Conservation (phyloP, 2,113 vertebrate genomes). For the Myotis lucifugus region DNA sequence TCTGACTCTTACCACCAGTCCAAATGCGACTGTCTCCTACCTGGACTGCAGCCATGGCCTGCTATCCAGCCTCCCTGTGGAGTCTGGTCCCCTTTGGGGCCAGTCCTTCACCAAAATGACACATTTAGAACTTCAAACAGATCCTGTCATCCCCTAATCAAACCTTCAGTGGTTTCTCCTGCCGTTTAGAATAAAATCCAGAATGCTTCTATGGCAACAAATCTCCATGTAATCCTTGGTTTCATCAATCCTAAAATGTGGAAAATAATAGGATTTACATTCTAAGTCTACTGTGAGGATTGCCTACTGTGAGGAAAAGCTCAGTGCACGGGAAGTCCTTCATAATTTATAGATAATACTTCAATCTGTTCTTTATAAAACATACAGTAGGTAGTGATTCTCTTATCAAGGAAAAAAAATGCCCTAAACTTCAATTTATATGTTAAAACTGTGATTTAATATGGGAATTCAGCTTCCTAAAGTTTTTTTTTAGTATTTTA, state of each 20-base stretch:
- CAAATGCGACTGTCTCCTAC: background rate
- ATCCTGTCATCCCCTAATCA: background rate
- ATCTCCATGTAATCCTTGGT: background rate
- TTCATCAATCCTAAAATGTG: background rate
- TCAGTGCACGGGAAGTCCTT: background rate
- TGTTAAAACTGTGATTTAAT: background rate
- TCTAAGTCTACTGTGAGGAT: background rate
- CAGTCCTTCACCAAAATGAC: background rate
- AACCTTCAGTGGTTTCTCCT: background rate
- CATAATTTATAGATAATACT: background rate
- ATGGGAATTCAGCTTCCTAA: background rate
- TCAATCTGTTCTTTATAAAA: background rate
- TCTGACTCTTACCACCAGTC: background rate
- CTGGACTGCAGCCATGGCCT: background rate
- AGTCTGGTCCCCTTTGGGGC: background rate
- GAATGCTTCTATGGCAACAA: background rate
- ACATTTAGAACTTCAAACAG: background rate
- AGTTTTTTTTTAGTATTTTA: background rate
- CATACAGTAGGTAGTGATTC: background rate
- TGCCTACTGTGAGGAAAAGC: background rate
- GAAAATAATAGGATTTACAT: background rate
- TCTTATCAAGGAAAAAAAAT: background rate
- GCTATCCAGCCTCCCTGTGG: too few relatives aligned
- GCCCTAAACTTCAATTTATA: background rate
- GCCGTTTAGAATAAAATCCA: background rate